Percentiles rank a stretch among this genome's conserved stretches.
Conservation (phyloP, 2,797 vertebrate species). For the Corythornis leucogaster region DNA sequence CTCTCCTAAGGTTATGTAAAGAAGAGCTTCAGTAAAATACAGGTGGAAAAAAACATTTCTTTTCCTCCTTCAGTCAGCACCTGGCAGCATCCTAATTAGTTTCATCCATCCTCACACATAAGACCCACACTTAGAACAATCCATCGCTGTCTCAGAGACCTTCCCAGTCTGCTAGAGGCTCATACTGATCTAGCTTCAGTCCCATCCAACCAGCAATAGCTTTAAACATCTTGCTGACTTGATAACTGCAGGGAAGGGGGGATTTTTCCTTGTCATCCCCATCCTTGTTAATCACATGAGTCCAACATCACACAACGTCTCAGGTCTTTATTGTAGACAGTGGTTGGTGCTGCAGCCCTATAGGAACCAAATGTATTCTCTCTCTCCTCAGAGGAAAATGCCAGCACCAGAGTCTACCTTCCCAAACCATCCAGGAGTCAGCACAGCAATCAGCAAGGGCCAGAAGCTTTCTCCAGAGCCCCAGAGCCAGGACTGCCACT, state of each 20-base stretch:
- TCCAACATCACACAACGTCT: background rate
- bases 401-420: background rate
- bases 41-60: background rate
- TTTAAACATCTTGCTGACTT: background rate
- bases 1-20: background rate
- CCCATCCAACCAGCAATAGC: background rate
- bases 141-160: background rate
- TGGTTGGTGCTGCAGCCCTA: background rate
- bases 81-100: background rate
- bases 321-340: background rate
- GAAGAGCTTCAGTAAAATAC: background rate
- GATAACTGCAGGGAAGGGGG: background rate
- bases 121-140: background rate
- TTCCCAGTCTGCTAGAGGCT: background rate
- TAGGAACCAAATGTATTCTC: background rate
- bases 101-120: background rate
- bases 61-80: background rate
- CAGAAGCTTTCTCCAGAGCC: background rate
- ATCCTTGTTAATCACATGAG: fast-evolving
- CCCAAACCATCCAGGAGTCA: background rate
- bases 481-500: background rate
- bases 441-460: background rate
- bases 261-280: background rate
- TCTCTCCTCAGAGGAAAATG: background rate
- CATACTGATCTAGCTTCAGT: background rate